Evolutionary conservation across 2,888 invertebrate species (phyloP).

Genomic region (Maniola hyperantus): DNA sequence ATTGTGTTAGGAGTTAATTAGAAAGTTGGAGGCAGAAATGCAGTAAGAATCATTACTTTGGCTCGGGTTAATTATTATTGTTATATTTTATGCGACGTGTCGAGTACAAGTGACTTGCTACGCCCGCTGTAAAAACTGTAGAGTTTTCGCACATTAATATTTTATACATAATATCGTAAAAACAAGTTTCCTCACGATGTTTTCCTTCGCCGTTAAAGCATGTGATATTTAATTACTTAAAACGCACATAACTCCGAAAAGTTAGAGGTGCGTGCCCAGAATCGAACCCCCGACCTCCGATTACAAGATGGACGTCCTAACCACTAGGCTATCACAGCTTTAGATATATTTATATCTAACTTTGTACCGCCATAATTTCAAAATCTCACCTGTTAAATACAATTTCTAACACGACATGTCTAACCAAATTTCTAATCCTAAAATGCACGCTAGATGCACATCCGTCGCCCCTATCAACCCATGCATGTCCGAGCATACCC

Average conservation of each 20-base stretch:
- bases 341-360: too few relatives aligned
- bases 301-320: too few relatives aligned
- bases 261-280: too few relatives aligned
- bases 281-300: too few relatives aligned
- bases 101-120: slow-evolving; percentile 10
- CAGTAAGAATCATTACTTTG: slow-evolving; percentile 45
- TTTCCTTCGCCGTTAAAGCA: too few relatives aligned
- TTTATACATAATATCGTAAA: background rate
- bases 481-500: background rate
- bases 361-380: background rate
- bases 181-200: too few relatives aligned
- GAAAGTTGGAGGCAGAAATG: slow-evolving; percentile 46
- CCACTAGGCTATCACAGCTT: too few relatives aligned
- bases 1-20: slow-evolving; percentile 72
- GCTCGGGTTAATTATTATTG: slow-evolving; percentile 35
- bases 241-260: too few relatives aligned
- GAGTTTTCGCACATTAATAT: background rate
- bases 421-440: slow-evolving; percentile 38
- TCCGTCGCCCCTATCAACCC: slow-evolving; percentile 51
- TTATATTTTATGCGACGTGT: slow-evolving; percentile 21
- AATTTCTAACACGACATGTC: slow-evolving; percentile 34
- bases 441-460: slow-evolving; percentile 49
- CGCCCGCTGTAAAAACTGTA: background rate
- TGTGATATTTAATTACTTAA: too few relatives aligned
- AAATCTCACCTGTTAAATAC: background rate